Conservation (phyloP, 2,113 vertebrate genomes). For the Ammospiza caudacuta region DNA sequence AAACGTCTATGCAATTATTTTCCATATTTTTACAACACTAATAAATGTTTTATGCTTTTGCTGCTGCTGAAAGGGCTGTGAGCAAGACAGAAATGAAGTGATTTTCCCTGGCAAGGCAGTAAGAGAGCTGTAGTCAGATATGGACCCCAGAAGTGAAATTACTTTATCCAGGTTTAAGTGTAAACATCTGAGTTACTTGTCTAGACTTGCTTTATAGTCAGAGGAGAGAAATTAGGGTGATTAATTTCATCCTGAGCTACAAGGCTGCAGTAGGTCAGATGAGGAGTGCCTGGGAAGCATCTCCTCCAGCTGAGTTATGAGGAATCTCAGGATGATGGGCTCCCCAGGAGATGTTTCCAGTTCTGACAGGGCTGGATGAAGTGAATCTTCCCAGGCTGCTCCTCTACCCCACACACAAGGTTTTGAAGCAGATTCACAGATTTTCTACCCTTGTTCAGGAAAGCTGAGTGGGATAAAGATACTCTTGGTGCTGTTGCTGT, state of each 20-base stretch:
- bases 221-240: slow-evolving; percentile 14
- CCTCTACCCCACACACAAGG: not conserved
- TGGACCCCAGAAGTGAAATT: slow-evolving; percentile 17
- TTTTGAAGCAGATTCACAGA: not conserved
- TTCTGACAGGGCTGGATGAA: not conserved
- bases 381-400: not conserved
- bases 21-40: not conserved
- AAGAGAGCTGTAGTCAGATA: not conserved
- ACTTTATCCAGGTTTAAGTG: not conserved
- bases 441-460: not conserved
- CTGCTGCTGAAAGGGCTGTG: not conserved
- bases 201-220: slow-evolving; percentile 26
- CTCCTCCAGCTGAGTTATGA: not conserved
- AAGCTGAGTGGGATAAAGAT: not conserved
- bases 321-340: not conserved
- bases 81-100: not conserved
- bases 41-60: not conserved
- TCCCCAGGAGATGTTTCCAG: not conserved
- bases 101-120: not conserved
- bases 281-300: not conserved
- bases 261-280: not conserved
- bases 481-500: fast-evolving
- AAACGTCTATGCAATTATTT: not conserved
- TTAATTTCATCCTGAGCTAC: not conserved
- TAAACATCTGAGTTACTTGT: not conserved